Conservation (phyloP, 2,888 invertebrate species). For the Oasisia sp. region DNA sequence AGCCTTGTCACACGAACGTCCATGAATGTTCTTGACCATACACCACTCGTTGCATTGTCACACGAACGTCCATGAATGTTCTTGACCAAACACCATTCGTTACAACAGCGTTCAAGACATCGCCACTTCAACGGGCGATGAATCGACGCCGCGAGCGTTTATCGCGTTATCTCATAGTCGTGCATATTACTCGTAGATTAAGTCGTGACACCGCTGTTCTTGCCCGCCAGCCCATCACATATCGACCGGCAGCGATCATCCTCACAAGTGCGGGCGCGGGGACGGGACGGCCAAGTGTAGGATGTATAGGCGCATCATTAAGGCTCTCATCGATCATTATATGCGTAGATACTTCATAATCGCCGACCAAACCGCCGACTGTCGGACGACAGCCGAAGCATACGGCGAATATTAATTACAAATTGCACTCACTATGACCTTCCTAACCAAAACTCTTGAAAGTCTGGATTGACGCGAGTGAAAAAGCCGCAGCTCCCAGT, state of each 20-base stretch:
- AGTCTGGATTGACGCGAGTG: too few relatives aligned
- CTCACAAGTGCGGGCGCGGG: not conserved
- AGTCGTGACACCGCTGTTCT: not conserved
- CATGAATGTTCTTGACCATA: too few relatives aligned
- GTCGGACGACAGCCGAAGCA: not conserved
- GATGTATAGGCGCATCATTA: not conserved
- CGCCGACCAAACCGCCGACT: not conserved
- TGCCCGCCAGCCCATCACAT: not conserved
- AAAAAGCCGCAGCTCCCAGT: too few relatives aligned
- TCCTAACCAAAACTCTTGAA: too few relatives aligned
- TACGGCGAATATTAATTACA: not conserved
- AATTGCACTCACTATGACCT: not conserved
- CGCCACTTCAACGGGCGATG: not conserved
- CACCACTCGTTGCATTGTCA: too few relatives aligned
- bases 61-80: too few relatives aligned
- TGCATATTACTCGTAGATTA: not conserved
- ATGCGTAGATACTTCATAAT: constrained; percentile 9
- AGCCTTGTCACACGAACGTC: too few relatives aligned
- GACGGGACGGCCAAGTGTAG: not conserved
- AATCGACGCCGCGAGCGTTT: not conserved
- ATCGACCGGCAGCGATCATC: constrained; percentile 1
- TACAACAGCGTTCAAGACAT: not conserved
- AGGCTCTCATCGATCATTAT: not conserved
- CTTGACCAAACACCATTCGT: not conserved
- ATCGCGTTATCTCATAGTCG: not conserved